Conservation (phyloP, 1,140 invertebrate genomes). For the Aphelinus certus region DNA sequence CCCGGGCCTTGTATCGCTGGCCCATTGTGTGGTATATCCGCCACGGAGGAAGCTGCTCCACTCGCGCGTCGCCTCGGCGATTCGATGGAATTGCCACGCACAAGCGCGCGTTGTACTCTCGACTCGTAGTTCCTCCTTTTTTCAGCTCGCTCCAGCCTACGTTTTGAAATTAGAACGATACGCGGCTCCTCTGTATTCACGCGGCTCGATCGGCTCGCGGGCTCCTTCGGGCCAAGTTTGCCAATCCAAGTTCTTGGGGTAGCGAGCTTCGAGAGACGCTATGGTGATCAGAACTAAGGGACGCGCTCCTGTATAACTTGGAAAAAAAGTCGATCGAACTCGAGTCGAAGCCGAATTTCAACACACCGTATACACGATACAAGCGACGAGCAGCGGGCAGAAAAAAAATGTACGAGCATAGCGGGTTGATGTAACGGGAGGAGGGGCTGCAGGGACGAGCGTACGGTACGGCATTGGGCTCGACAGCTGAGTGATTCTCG, state of each 20-base stretch:
- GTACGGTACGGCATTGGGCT: too few species aligned
- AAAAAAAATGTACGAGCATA: not conserved
- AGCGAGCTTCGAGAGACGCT: too few species aligned
- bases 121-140: not conserved
- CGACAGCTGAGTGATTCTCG: not conserved
- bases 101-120: not conserved
- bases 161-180: too few species aligned
- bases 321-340: too few species aligned
- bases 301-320: too few species aligned
- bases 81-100: slow-evolving; percentile 27
- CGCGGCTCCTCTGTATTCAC: too few species aligned
- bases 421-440: not conserved
- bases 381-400: not conserved
- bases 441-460: too few species aligned
- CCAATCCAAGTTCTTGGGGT: too few species aligned
- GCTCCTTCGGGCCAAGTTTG: too few species aligned
- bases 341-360: too few species aligned
- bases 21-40: not conserved
- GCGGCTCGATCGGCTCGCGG: too few species aligned
- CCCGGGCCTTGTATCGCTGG: not conserved
- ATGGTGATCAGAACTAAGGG: too few species aligned
- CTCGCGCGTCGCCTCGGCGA: slow-evolving; percentile 22
- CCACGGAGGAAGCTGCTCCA: slow-evolving; percentile 39
- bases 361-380: not conserved
- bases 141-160: not conserved